phyloP scores from a whole-genome alignment of 2,888 invertebrate genomes.

The Polyploca ridens region DNA sequence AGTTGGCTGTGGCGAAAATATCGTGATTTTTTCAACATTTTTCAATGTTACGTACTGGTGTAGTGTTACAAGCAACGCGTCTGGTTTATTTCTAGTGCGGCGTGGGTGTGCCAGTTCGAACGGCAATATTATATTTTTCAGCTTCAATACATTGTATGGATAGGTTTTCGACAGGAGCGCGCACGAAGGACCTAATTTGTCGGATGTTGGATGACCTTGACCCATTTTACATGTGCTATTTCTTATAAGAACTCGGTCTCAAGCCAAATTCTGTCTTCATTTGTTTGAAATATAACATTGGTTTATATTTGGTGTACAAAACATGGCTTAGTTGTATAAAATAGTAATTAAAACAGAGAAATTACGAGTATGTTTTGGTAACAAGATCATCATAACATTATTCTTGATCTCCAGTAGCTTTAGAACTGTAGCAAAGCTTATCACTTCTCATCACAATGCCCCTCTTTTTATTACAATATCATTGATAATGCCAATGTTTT shows the following conservation, averaged over 20 bases:
- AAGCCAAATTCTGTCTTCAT: not conserved
- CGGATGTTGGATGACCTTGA: slow-evolving; percentile 70
- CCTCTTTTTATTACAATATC: too few relatives aligned
- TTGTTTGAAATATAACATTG: not conserved
- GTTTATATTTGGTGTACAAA: not conserved
- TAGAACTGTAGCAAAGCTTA: not conserved
- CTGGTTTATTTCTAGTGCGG: slow-evolving; percentile 75
- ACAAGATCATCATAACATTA: not conserved
- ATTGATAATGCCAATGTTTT: too few relatives aligned
- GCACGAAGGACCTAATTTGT: slow-evolving; percentile 36
- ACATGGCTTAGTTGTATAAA: not conserved
- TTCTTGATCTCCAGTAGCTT: not conserved
- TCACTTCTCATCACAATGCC: not conserved
- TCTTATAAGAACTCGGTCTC: not conserved
- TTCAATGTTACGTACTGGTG: slow-evolving; percentile 69
- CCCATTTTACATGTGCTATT: slow-evolving; percentile 51
- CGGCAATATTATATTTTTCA: slow-evolving; percentile 56
- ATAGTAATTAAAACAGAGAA: not conserved
- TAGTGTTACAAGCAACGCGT: slow-evolving; percentile 75
- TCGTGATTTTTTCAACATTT: slow-evolving; percentile 53
- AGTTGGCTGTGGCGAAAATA: slow-evolving; percentile 48
- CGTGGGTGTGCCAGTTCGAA: slow-evolving; percentile 58
- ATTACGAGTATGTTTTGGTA: not conserved
- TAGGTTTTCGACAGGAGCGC: slow-evolving; percentile 25
- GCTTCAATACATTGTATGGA: slow-evolving; percentile 27